Base-by-base conservation (phyloP, 2,888 invertebrate species). In the Meganola albula region DNA sequence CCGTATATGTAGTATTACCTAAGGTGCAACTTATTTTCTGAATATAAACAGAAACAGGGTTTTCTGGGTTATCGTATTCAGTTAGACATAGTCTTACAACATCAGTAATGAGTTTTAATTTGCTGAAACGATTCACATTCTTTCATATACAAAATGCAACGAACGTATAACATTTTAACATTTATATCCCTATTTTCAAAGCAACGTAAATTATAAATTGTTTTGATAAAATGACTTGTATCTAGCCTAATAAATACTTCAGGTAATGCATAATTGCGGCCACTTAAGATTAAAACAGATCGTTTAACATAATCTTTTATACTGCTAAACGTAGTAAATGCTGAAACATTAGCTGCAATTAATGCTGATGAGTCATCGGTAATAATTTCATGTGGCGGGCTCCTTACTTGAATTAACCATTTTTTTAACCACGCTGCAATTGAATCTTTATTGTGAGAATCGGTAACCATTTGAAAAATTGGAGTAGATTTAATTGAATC, bases 331-430 rank as follows among this genome's bases (percentile, higher is more conserved):
- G 30, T 30, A 14, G 40, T 40, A 27, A 35, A 40, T 27, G 32
- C 40, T 41, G 31, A 32, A 41, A 32, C 32, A 24, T 35, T 35
- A 29, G 41, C 41, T 32, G 37, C 37, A 34, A 41, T 37, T 27
- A 40, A 34, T 16, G 34, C 34, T 31, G 40, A 40, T 34, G 40
- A 40, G 35, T 38, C 38, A 32, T 42, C 38, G 31, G 44, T 40
- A 35, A 44, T 44, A 34, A 44, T 37, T 40, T 44, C 44, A 40
- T 40, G 40, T 26, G 44, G 44, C 21, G 37, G 29, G 34, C 32
- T 44, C 27, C 35, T 31, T 34, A 44, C 33, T 33, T 27, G 10
- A 12, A 13, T 13, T 13, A 12, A 13, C 28, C 22, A 28, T 22
- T 12, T 12, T 13, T 22, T 22, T 38, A 41, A 38, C 40, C 44